A percentile compares a stretch with the other conserved stretches of the same genome.
Evolutionary conservation across 2,797 vertebrate genomes (phyloP).

Genomic region (Falco novaeseelandiae): DNA sequence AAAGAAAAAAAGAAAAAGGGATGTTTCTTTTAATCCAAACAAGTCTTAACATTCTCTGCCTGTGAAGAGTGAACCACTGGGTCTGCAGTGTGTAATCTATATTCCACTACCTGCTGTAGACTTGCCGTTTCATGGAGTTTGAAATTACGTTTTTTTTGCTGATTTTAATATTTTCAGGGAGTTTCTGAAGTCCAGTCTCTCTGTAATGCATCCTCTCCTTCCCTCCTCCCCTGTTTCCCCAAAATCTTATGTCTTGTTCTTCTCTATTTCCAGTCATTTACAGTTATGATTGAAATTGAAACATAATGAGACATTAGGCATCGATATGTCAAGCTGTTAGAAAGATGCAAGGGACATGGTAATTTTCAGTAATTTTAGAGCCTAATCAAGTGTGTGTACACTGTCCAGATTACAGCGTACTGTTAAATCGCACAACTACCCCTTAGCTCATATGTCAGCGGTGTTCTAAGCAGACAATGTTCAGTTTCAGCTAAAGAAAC

Average conservation of each 20-base stretch:
- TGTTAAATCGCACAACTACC: neutral
- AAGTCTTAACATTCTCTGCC: neutral
- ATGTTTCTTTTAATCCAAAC: neutral
- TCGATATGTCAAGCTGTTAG: neutral
- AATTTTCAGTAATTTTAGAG: conserved; percentile 15
- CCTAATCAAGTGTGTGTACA: neutral
- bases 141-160: neutral
- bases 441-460: neutral
- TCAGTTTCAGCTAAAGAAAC: neutral
- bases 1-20: neutral
- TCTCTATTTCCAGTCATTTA: neutral
- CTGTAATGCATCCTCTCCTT: neutral
- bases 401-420: neutral
- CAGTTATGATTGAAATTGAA: neutral
- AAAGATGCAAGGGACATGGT: neutral
- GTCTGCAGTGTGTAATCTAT: neutral
- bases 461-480: neutral
- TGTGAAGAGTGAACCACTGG: neutral
- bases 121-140: neutral
- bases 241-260: neutral
- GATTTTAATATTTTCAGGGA: neutral
- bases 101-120: neutral
- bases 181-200: neutral
- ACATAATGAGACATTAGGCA: neutral
- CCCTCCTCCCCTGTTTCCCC: no score